These are phyloP conservation scores for Andrena cerasifolii DNA, from an alignment of 1,140 invertebrate genomes.

Conservation along the genomic window DNA sequence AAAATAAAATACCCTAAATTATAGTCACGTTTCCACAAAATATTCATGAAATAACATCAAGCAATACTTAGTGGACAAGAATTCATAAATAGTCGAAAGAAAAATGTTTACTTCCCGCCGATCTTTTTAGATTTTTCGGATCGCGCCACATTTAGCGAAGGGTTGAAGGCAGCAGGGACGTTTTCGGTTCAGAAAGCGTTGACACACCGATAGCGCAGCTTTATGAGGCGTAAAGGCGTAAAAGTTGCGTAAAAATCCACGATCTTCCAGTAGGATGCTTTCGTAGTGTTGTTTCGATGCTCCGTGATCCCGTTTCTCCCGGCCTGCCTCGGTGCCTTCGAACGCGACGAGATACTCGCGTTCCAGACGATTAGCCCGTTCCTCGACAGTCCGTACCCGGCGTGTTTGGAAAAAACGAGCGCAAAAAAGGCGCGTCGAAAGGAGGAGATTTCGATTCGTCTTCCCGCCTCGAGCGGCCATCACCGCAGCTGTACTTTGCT, in stretches of 20 bases:
- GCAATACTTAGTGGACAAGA: too few species aligned
- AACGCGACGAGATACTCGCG: constrained; percentile 35
- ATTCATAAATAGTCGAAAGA: too few species aligned
- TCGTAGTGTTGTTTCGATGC: background rate
- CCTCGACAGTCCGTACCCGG: constrained; percentile 13
- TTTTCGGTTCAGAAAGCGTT: too few species aligned
- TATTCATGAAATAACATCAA: too few species aligned
- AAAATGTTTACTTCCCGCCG: too few species aligned
- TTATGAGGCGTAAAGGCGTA: constrained; percentile 37
- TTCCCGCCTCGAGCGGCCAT: background rate
- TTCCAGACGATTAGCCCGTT: constrained; percentile 56
- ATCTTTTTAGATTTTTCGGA: too few species aligned
- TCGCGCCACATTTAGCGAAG: too few species aligned
- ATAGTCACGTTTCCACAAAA: too few species aligned
- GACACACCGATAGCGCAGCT: background rate
- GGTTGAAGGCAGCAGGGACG: too few species aligned
- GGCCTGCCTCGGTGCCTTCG: too few species aligned
- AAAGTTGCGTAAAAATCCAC: constrained; percentile 36
- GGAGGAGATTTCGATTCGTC: constrained; percentile 15
- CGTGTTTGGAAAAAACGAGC: background rate
- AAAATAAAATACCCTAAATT: too few species aligned
- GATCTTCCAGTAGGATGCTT: constrained; percentile 32
- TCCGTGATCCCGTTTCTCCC: background rate
- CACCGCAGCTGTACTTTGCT: constrained; percentile 13
- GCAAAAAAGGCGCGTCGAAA: constrained; percentile 31